Evolutionary conservation across 2,888 invertebrate genomes (phyloP), one percentile per base, ranked within the genome.

Genomic region (Lithosia quadra): DNA sequence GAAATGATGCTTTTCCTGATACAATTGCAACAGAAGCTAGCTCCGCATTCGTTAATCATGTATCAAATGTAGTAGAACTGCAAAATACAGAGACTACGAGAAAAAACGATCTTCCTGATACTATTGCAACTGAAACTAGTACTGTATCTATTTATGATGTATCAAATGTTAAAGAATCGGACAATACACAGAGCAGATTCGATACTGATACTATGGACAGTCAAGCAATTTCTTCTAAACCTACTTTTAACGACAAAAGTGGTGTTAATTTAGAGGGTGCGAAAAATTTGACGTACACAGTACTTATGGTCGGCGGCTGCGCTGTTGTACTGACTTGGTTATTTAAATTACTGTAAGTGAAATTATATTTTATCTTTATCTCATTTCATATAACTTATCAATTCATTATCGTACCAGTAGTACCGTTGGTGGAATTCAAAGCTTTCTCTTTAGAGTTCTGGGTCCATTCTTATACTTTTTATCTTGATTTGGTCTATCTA

Each of bases 331-430:
- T 63, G 10, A 8, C 28, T 36, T 55, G 53, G 15, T 13, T 63
- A 15, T 34, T 55, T 0, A 63, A 63, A 55, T 36, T 63, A 36
- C 22, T 63, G 63, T 63, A 63, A 63, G 63, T 63, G 33, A 24
- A 10, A 62, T 1, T 21, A n/a, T n/a, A 34, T 15, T 43, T 39
- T 36, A 10, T 49, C 15, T 18, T 1, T 18, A 34, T 34, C 34
- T 28, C 28, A 28, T 28, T 28, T 28, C 5, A 28, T 28, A 28
- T 28, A 4, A 4, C 5, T 28, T 5, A 28, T 28, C 28, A 28
- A 28, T 28, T 4, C 28, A 28, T 28, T 28, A 34, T 7, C 3
- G 10, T 10, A 1, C 4, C 10, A 10, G n/a, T 7, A 21, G 21
- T 18, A 53, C 5, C 34, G 8, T 9, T 9, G 34, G 34, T 34